Evolutionary conservation across 2,113 vertebrate species (phyloP).

Genomic region (Tragelaphus strepsiceros): DNA sequence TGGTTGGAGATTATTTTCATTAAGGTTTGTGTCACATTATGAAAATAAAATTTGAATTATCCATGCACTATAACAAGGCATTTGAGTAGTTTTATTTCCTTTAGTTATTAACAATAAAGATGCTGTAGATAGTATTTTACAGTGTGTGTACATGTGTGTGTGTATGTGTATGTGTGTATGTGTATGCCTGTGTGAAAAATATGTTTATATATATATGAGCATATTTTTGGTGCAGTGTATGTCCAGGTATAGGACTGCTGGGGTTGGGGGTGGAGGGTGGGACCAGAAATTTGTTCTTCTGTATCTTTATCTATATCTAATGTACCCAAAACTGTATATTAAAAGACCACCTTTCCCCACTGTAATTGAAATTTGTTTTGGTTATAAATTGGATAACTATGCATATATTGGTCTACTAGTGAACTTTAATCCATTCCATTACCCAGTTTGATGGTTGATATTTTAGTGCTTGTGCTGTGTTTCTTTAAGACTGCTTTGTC

Average conservation of each 20-base stretch:
- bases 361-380: background rate
- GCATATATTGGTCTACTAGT: background rate
- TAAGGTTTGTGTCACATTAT: background rate
- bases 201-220: background rate
- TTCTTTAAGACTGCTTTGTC: background rate
- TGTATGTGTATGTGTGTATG: background rate
- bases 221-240: background rate
- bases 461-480: background rate
- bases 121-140: background rate
- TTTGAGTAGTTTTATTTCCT: background rate
- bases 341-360: background rate
- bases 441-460: background rate
- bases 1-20: background rate
- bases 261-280: accelerated
- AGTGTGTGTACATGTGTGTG: background rate
- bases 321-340: background rate
- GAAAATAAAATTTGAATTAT: background rate
- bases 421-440: background rate
- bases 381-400: background rate
- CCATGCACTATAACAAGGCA: background rate
- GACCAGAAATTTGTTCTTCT: background rate
- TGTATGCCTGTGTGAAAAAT: background rate
- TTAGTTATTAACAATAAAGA: background rate
- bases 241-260: background rate
- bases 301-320: background rate